A percentile compares a stretch with the other conserved stretches of the same genome.
Conservation (phyloP, 2,888 invertebrate species). For the Phytoseiulus persimilis region DNA sequence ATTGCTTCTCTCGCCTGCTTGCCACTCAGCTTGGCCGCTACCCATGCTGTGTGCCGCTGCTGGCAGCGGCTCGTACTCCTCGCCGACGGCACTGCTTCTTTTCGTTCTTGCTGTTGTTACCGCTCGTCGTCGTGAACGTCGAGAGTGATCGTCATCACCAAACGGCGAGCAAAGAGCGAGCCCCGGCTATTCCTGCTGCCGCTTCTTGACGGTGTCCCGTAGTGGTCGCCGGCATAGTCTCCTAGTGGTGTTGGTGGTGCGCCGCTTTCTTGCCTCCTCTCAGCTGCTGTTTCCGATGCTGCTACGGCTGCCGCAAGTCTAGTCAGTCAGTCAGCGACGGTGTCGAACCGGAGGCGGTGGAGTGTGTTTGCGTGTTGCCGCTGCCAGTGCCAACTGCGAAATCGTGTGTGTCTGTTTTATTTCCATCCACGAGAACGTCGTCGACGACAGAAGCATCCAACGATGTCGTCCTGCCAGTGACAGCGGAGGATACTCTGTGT, state of each 20-base stretch:
- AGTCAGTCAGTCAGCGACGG: neutral
- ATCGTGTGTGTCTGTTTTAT: neutral
- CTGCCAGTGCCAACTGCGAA: neutral
- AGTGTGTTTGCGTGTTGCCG: neutral
- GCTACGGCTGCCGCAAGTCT: neutral
- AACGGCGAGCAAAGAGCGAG: too few species aligned
- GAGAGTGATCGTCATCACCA: too few species aligned
- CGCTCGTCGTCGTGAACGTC: too few species aligned
- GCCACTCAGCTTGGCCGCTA: too few species aligned
- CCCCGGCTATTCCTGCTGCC: neutral
- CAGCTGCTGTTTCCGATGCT: neutral
- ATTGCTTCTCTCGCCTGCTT: too few species aligned
- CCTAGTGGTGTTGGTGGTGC: neutral
- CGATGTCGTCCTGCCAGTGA: neutral
- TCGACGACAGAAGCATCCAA: neutral
- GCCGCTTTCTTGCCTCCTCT: neutral
- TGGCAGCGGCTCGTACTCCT: too few species aligned
- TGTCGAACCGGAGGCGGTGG: neutral
- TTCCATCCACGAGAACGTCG: neutral
- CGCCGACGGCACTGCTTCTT: too few species aligned
- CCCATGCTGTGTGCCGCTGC: too few species aligned
- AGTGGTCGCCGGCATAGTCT: neutral
- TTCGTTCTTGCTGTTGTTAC: too few species aligned
- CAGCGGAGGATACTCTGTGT: neutral
- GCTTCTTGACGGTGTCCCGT: neutral